Base-by-base conservation (phyloP, 2,888 invertebrate genomes). In the Chaitophorus viminalis region DNA sequence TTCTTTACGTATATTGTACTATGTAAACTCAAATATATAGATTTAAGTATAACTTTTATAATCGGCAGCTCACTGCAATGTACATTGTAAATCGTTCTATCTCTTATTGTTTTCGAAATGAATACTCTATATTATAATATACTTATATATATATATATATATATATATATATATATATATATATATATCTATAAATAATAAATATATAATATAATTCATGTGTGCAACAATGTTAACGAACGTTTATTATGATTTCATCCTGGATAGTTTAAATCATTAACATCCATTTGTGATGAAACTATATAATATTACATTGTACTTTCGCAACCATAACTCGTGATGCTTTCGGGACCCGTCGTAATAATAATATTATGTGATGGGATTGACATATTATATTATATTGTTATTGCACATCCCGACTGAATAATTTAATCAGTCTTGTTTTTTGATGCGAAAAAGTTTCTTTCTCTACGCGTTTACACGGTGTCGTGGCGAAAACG, bases 401-500 rank as follows among this genome's bases (percentile, higher is more conserved):
- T 25, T 68, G 29, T 14, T 46, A 25, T 60, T 60, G 36, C 8
- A 36, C 60, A 60, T 36, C 36, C 9, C 17, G 46, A 79, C 36
- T 36, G n/a, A 60, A 60, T 21, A 36, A 31, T 65, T 25, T 25
- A 25, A 65, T 68, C 29, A 1, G 21, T 81, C 33, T 81, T 60
- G 33, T 79, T 81, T 14, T n/a, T 81, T 29, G 39, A 39, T 68
- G 39, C 11, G 39, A 2, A 68, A 79, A 81, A 46, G 29, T 81
- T 46, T 81, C 36, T 79, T 29, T n/a, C n/a, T n/a, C n/a, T n/a
- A n/a, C n/a, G n/a, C 21, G n/a, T 46, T 25, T n/a, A 3, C 4
- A 17, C 29, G 29, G 36, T n/a, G 17, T 17, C 11, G 36, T 36
- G 36, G 60, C 36, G 60, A 25, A 2, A 14, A 29, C 1, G 60